These are phyloP conservation scores for Cryptocephalus primarius DNA, from an alignment of 2,888 invertebrate species.

Conservation along the genomic window DNA sequence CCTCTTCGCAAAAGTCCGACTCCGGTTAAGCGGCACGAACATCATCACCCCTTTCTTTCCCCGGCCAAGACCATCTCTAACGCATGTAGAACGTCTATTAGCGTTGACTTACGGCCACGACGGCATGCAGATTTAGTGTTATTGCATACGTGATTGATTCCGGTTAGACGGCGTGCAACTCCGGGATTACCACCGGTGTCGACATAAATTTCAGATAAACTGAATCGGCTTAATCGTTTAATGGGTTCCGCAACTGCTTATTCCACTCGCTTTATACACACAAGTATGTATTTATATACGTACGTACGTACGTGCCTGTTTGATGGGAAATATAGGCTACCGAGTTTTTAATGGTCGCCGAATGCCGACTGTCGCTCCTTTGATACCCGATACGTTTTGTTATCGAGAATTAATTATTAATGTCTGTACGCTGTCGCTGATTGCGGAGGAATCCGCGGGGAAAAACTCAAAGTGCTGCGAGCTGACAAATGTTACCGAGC, in stretches of 20 bases:
- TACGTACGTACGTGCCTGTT: no score
- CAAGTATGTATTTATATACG: no score
- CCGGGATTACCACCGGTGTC: slow-evolving; percentile 25
- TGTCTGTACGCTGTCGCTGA: no score
- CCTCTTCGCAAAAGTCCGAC: no score
- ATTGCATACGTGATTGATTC: slow-evolving; percentile 36
- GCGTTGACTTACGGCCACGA: slow-evolving; percentile 22
- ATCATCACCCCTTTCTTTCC: no score
- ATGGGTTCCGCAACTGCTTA: slow-evolving; percentile 26
- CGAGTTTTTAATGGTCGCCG: slow-evolving; percentile 8
- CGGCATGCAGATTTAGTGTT: slow-evolving; percentile 37
- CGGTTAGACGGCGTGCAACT: slow-evolving; percentile 20
- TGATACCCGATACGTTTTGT: neutral
- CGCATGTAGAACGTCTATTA: slow-evolving; percentile 27
- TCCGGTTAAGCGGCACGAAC: no score
- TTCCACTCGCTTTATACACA: slow-evolving; percentile 17
- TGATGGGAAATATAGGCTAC: slow-evolving; percentile 6
- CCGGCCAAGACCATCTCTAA: neutral
- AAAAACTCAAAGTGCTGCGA: no score
- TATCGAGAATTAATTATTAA: no score
- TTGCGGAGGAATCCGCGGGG: no score
- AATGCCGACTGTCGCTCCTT: slow-evolving; percentile 8
- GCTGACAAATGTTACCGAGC: no score
- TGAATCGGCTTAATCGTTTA: slow-evolving; percentile 28
- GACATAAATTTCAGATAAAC: slow-evolving; percentile 30